phyloP scores from a whole-genome alignment of 2,113 vertebrate genomes.

The Xiphophorus hellerii region DNA sequence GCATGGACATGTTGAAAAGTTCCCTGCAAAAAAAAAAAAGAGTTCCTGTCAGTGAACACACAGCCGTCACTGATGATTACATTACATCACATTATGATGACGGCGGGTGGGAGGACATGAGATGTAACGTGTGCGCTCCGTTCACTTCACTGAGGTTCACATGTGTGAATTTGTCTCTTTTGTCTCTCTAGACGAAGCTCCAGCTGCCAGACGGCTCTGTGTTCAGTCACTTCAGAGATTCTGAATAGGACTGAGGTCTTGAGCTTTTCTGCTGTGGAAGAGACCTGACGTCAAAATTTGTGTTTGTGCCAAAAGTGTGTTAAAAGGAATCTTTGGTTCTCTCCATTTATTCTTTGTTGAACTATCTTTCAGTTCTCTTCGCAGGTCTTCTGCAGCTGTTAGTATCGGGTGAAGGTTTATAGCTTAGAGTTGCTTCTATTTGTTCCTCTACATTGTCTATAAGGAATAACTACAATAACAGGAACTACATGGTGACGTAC shows the following conservation, averaged over 20 bases:
- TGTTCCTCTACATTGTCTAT: background rate
- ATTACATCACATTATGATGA: conserved; percentile 43
- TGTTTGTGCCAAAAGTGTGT: background rate
- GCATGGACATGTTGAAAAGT: conserved; percentile 73
- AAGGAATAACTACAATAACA: no score
- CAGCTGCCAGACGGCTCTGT: conserved; percentile 75
- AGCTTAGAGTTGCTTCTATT: background rate
- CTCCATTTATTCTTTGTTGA: background rate
- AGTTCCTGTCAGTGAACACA: conserved; percentile 80
- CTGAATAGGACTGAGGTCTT: background rate
- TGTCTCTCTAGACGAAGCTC: conserved; percentile 48
- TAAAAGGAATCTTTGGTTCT: background rate
- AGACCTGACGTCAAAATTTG: background rate
- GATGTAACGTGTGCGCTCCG: background rate
- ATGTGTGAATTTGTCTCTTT: background rate
- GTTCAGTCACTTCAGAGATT: conserved; percentile 64
- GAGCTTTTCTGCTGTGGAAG: background rate
- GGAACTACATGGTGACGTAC: no score
- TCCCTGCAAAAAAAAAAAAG: conserved; percentile 83
- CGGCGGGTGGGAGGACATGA: conserved; percentile 34
- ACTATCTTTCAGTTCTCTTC: background rate
- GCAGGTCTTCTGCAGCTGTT: background rate
- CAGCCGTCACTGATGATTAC: conserved; percentile 78
- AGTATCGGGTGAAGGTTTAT: background rate
- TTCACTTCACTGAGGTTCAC: background rate